Base-by-base conservation (phyloP, 1,140 invertebrate species). In the Hyposmocoma kahamanoa region DNA sequence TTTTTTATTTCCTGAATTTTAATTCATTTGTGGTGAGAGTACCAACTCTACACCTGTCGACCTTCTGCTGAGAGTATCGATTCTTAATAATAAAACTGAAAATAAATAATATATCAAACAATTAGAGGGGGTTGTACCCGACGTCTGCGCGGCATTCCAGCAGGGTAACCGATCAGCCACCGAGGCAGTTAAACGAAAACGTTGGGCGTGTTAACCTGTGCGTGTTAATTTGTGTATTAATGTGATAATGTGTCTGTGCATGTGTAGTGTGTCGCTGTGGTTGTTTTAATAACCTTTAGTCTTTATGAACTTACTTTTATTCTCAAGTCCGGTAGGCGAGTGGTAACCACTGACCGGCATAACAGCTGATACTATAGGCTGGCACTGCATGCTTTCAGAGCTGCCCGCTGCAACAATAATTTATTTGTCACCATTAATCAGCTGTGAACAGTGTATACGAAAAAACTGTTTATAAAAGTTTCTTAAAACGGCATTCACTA, bases 351-450 rank as follows among this genome's bases (percentile, higher is more conserved):
- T 74, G 46, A 80, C 62, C 0, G 69, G 62, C 47, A 78, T 62
- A 47, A 83, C 50, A 5, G 41, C 46, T 28, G 56, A 52, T 53
- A 77, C 56, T 1, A 56, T 52, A 0, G 59, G 49, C 47, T 81
- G 77, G 50, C 77, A 81, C 47, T 81, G 75, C 71, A 84, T 76
- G 36, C 55, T 68, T 20, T 84, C 80, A 4, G 77, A 72, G 28
- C 68, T 73, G 34, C 59, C 60, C 9, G 69, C 72, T 82, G 66
- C 11, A 34, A 34, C 3, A 9, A 34, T 34, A 34, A 34, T 34
- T 13, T 34, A 34, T n/a, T 6, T 26, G 11, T 6, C 11, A 11
- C 11, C 11, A 26, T 26, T 26, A 5, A 6, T 11, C 11, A 6
- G 24, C 24, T 26, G 24, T 26, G 24, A 6, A 11, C 11, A 11